Percentiles rank a stretch among this genome's conserved stretches.
Evolutionary conservation across 1,140 invertebrate species (phyloP).

Genomic region (Eupeodes corollae): DNA sequence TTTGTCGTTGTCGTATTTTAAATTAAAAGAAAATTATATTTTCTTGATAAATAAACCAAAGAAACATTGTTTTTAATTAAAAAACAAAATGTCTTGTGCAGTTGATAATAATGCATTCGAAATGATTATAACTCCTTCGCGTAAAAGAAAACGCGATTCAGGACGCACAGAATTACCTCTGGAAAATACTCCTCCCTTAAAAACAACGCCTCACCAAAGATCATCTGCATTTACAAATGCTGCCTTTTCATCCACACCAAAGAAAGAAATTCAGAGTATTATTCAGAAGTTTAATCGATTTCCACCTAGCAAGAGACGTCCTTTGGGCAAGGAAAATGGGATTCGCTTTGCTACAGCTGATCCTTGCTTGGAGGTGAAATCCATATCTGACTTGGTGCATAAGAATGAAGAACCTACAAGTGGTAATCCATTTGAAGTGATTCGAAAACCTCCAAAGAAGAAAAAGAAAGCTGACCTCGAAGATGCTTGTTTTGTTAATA

Average conservation of each 20-base stretch:
- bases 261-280: conserved; percentile 21
- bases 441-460: conserved; percentile 31
- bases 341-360: background rate
- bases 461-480: conserved; percentile 21
- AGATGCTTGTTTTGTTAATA: conserved; percentile 32
- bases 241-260: conserved; percentile 32
- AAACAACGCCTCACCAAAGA: conserved; percentile 6
- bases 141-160: conserved; percentile 30
- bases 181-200: background rate
- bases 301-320: conserved; percentile 16
- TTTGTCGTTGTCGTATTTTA: no score
- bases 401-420: background rate
- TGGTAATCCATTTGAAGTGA: conserved; percentile 30
- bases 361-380: conserved; percentile 26
- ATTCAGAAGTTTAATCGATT: background rate
- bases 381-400: conserved; percentile 22
- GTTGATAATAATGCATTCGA: background rate
- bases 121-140: conserved; percentile 14
- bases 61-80: no score
- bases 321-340: conserved; percentile 4
- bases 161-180: conserved; percentile 8
- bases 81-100: no score
- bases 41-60: no score
- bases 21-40: no score
- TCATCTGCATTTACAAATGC: conserved; percentile 30